Percentiles rank a stretch among this genome's conserved stretches.
Evolutionary conservation across 2,113 vertebrate genomes (phyloP).

Genomic region (Physeter macrocephalus): DNA sequence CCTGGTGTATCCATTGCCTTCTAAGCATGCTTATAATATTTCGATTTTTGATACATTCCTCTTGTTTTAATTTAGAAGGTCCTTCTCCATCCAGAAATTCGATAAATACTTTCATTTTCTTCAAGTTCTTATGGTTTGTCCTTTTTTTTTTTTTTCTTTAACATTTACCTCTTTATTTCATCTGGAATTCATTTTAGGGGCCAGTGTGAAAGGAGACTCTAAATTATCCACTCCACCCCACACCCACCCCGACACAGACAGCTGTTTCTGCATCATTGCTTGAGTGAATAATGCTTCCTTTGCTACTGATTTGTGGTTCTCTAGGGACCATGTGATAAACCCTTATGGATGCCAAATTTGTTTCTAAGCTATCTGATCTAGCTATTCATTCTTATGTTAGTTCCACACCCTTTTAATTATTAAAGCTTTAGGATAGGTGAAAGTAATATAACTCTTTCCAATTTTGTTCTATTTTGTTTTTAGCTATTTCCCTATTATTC

Average conservation of each 20-base stretch:
- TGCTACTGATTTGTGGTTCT: not conserved
- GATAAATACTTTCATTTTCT: constrained; percentile 14
- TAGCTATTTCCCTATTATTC: not conserved
- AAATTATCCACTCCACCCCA: not conserved
- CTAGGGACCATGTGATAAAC: not conserved
- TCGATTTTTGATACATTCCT: not conserved
- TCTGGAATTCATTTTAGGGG: constrained; percentile 24
- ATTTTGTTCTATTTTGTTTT: constrained; percentile 11
- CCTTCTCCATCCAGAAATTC: not conserved
- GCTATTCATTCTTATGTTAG: not conserved
- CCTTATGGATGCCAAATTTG: constrained; percentile 3
- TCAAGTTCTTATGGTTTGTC: not conserved
- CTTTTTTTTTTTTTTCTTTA: not conserved
- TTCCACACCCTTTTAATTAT: not conserved
- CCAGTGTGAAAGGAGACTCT: not conserved
- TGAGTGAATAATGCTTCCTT: constrained; percentile 1
- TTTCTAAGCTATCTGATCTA: constrained; percentile 26
- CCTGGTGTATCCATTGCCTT: not conserved
- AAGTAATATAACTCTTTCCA: not conserved
- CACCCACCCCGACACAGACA: not conserved
- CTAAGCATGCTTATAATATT: not conserved
- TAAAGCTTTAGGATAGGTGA: constrained; percentile 8
- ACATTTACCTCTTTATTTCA: constrained; percentile 12
- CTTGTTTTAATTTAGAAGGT: not conserved
- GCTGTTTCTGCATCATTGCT: not conserved